Percentiles rank a stretch among this genome's conserved stretches.
Conservation (phyloP, 2,113 vertebrate genomes). For the Chauna torquata region DNA sequence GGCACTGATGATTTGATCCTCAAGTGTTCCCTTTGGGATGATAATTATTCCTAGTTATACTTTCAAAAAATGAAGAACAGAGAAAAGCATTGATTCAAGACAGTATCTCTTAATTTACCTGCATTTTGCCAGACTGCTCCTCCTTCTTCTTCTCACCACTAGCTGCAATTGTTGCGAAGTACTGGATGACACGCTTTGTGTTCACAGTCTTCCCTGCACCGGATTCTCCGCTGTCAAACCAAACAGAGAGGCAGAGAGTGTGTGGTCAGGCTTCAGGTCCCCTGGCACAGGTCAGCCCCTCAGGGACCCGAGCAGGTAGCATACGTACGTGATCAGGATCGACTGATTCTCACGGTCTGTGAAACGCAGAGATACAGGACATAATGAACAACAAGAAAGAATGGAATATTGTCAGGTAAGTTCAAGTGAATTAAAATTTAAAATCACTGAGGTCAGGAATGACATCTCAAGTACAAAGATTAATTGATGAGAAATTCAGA, state of each 20-base stretch:
- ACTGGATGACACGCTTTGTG: slow-evolving; percentile 83
- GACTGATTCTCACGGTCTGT: slow-evolving; percentile 72
- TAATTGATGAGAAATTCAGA: neutral
- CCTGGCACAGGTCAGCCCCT: accelerated
- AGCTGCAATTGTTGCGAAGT: slow-evolving; percentile 81
- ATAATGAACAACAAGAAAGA: neutral
- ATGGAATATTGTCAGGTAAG: neutral
- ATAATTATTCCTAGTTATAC: no score
- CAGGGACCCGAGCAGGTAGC: accelerated
- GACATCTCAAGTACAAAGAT: neutral
- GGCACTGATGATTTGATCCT: neutral
- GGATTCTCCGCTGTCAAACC: slow-evolving; percentile 85
- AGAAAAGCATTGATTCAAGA: no score
- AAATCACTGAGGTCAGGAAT: neutral
- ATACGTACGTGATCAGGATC: slow-evolving; percentile 41
- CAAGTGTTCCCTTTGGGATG: neutral
- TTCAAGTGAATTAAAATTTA: neutral
- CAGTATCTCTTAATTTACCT: slow-evolving; percentile 58
- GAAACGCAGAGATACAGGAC: neutral
- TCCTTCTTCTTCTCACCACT: slow-evolving; percentile 76
- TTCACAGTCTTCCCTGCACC: slow-evolving; percentile 90
- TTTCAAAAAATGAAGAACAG: no score
- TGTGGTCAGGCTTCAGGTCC: neutral
- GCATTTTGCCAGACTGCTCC: slow-evolving; percentile 77
- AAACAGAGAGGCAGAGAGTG: neutral